Evolutionary conservation across 2,888 invertebrate genomes (phyloP), one percentile per base, ranked within the genome.

Genomic region (Ligdia adustata): DNA sequence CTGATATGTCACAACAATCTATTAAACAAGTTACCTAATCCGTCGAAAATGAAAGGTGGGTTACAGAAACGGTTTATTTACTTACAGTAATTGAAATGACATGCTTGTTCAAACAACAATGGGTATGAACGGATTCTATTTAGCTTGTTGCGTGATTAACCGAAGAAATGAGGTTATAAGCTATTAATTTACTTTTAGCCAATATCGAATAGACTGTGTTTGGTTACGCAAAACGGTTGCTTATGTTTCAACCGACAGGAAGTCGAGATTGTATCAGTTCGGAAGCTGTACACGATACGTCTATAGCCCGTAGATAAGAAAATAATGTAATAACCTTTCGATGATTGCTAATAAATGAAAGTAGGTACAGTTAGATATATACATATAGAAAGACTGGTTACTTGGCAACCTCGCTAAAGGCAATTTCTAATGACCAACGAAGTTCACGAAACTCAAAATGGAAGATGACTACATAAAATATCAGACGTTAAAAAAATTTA

Each of bases 1-100:
- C 75, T 77, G 73, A 70, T 69, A 79, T 55, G 45, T 44, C 48
- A 78, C 62, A 60, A 65, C 76, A 71, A 66, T 58, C 64, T 64
- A 68, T 62, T 69, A 68, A 46, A 68, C 63, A 64, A 68, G 79
- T 86, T 84, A 78, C 85, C 82, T 84, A 84, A 86, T 85, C 83
- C 79, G 60, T 60, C 61, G 66, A 69, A 76, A 79, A 76, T 60
- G 75, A 79, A 82, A 79, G 72, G 73, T 61, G 57, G 63, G 62
- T 67, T 69, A 66, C 46, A 26, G 40, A 61, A 69, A 67, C 64
- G 64, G 67, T 73, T 42, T 72, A 75, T 72, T 74, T 68, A 66
- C 62, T 67, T 69, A 68, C 64, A 51, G 69, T 84, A 84, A 85
- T 86, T 85, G 82, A 77, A 82, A 80, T 72, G 77, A 72, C 71